phyloP scores from a whole-genome alignment of 1,140 invertebrate genomes.

The Palaemon carinicauda region DNA sequence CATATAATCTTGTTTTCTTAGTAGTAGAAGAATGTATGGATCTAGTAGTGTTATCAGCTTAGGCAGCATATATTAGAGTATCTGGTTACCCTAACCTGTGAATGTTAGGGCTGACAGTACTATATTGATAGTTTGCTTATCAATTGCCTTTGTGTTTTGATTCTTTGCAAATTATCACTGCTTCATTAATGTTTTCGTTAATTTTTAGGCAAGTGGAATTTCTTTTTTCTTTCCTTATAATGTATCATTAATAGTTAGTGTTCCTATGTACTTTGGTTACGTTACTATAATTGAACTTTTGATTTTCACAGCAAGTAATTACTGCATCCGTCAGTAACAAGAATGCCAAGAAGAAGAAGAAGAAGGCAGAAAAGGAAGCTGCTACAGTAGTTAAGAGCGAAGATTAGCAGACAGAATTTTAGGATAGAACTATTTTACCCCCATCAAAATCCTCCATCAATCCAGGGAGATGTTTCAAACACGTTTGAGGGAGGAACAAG shows the following conservation, averaged over 20 bases:
- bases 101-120: too few relatives aligned
- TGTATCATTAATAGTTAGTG: slow-evolving; percentile 11
- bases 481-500: slow-evolving; percentile 19
- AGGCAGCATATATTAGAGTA: too few relatives aligned
- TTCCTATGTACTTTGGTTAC: background rate
- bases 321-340: slow-evolving; percentile 79
- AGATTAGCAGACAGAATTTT: slow-evolving; percentile 17
- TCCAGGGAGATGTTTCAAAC: background rate
- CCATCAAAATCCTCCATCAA: background rate
- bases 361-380: slow-evolving; percentile 61
- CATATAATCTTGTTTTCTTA: too few relatives aligned
- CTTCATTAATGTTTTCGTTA: too few relatives aligned
- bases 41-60: too few relatives aligned
- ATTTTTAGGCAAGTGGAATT: too few relatives aligned
- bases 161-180: too few relatives aligned
- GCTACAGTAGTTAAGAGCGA: slow-evolving; percentile 41
- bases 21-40: too few relatives aligned
- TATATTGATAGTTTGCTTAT: too few relatives aligned
- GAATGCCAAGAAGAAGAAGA: slow-evolving; percentile 90
- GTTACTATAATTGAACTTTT: slow-evolving; percentile 38
- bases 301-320: slow-evolving; percentile 73
- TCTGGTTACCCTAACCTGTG: too few relatives aligned
- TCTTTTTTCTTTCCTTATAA: too few relatives aligned
- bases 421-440: slow-evolving; percentile 10
- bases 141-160: too few relatives aligned